Percentiles rank a stretch among this genome's conserved stretches.
phyloP scores from a whole-genome alignment of 2,888 invertebrate genomes.

The Watsonalla cultraria region DNA sequence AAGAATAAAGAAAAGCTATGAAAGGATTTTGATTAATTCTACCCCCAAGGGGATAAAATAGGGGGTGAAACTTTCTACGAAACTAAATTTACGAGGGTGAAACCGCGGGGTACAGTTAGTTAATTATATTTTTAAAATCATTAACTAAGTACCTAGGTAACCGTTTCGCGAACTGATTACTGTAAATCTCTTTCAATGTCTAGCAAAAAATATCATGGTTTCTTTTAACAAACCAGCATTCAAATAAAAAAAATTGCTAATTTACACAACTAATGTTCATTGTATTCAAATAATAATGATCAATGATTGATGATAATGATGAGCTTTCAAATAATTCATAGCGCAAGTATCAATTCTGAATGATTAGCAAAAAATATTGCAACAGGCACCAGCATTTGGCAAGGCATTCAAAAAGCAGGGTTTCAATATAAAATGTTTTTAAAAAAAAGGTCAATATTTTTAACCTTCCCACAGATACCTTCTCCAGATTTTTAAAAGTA shows the following conservation, averaged over 20 bases:
- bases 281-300: slow-evolving; percentile 4
- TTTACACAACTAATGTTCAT: background rate
- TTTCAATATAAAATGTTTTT: background rate
- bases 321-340: background rate
- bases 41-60: no score
- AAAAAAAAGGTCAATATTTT: slow-evolving; percentile 21
- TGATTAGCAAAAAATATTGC: background rate
- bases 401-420: slow-evolving; percentile 28
- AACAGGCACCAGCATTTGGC: background rate
- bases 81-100: no score
- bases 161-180: no score
- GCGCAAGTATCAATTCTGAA: background rate
- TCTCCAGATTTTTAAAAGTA: slow-evolving; percentile 6
- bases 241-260: background rate
- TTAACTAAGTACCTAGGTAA: no score
- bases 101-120: no score
- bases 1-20: no score
- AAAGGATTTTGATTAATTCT: no score
- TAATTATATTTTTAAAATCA: no score
- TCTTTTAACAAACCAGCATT: background rate
- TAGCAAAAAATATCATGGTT: background rate
- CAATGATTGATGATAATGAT: slow-evolving; percentile 1
- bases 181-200: background rate
- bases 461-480: slow-evolving; percentile 9
- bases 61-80: no score